These are phyloP conservation scores for Monomorium pharaonis DNA, from an alignment of 1,140 invertebrate species.

Conservation along the genomic window DNA sequence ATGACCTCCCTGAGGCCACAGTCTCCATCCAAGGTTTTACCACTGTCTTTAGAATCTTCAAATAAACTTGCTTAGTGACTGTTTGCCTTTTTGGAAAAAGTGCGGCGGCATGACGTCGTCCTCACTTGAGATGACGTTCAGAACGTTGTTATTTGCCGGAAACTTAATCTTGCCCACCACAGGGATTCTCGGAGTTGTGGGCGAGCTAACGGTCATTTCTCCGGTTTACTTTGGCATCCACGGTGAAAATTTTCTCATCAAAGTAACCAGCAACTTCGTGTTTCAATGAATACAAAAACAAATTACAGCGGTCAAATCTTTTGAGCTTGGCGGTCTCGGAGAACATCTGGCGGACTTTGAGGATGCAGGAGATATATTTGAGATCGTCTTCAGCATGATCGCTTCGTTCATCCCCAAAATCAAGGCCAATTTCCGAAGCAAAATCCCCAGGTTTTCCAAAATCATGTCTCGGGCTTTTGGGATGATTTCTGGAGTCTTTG, in stretches of 20 bases:
- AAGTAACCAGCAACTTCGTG: not conserved
- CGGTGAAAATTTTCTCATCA: constrained; percentile 17
- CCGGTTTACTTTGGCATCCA: not conserved
- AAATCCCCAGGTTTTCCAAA: no score
- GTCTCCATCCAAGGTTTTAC: not conserved
- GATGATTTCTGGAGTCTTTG: no score
- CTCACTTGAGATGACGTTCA: no score
- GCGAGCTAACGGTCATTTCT: constrained; percentile 27
- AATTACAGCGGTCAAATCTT: not conserved
- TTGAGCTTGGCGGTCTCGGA: not conserved
- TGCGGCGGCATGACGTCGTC: no score
- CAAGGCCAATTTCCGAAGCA: no score
- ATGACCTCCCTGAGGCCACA: not conserved
- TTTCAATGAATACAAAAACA: not conserved
- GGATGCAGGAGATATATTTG: not conserved
- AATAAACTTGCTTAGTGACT: no score
- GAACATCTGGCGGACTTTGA: not conserved
- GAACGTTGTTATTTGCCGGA: no score
- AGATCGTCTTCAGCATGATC: constrained; percentile 36
- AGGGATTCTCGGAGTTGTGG: not conserved
- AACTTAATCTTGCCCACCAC: not conserved
- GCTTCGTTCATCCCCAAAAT: no score
- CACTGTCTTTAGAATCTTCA: no score
- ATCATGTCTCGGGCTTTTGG: no score
- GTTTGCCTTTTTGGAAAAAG: no score